Base-by-base conservation (phyloP, 2,888 invertebrate species). In the Drosophila limbata region DNA sequence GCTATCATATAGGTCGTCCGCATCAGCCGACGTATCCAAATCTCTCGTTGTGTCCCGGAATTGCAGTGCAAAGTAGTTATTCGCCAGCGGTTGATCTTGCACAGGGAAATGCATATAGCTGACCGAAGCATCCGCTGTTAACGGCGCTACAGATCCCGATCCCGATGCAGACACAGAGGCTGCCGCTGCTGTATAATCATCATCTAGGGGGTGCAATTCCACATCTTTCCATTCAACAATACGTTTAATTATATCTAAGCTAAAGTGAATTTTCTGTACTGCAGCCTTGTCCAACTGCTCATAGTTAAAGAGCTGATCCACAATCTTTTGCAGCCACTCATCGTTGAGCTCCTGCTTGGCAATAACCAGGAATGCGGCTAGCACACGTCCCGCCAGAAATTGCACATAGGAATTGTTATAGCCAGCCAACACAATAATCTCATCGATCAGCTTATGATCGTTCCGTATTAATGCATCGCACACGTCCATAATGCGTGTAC, bases 141-240 rank as follows among this genome's bases (percentile, higher is more conserved):
- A 42, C 2, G 72, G 53, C 6, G 56, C 59, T 6, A 25, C 40
- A 13, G 71, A 44, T 2, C 50, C 60, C 33, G 73, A 31, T 15
- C 17, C 52, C 21, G 73, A 35, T 15, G 13, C 52, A 28, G 73
- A 40, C 11, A 19, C 48, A 39, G 60, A 21, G n/a, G 28, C 53
- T 8, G 64, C 13, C 10, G 64, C 51, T 39, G 64, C 51, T 39
- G 65, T 52, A 10, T 71, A 75, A 11, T 94, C 94, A 69, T 96
- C 97, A 89, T 97, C 97, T 40, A 96, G 91, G 0, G 97, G 96
- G 93, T 97, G 97, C 81, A 95, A 94, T 90, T 96, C 95, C 31
- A 95, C 93, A 92, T 97, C 97, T 89, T 96, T 97, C 96, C 97
- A 97, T 90, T 97, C 97, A 0, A 97, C 96, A 85, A 97, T 96